A percentile compares a stretch with the other conserved stretches of the same genome.
These are phyloP conservation scores for Struthio camelus DNA, from an alignment of 2,113 vertebrate genomes.

Conservation along the genomic window DNA sequence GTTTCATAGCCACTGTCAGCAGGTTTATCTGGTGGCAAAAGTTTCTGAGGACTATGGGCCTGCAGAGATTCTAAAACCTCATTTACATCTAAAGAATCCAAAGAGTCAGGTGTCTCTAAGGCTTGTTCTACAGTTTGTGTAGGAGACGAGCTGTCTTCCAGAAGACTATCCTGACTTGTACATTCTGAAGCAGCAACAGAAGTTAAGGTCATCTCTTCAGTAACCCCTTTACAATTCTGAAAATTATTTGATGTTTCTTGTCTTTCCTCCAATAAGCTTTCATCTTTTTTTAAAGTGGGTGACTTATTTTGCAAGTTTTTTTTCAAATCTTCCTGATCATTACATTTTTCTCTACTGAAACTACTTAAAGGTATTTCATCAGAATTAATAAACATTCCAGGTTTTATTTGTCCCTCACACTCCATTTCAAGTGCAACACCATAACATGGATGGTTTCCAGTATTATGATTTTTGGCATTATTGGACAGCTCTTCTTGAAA, in stretches of 20 bases:
- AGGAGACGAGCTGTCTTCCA: slow-evolving; percentile 85
- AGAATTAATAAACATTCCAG: background rate
- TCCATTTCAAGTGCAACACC: background rate
- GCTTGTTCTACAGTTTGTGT: slow-evolving; percentile 76
- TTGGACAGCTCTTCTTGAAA: slow-evolving; percentile 64
- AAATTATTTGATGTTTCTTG: background rate
- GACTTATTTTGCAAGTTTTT: background rate
- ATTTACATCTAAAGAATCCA: slow-evolving; percentile 89
- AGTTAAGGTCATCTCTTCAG: slow-evolving; percentile 47
- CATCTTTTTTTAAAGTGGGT: background rate
- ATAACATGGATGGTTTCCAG: background rate
- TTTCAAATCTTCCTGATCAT: background rate
- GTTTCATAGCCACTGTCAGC: slow-evolving; percentile 98
- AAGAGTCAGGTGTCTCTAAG: slow-evolving; percentile 89
- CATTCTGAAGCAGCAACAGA: slow-evolving; percentile 84
- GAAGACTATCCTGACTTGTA: slow-evolving; percentile 89
- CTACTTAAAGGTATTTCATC: background rate
- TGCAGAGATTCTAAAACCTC: slow-evolving; percentile 76
- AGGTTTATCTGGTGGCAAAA: slow-evolving; percentile 89
- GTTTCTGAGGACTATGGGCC: slow-evolving; percentile 78
- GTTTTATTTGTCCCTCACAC: background rate
- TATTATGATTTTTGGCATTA: slow-evolving; percentile 76
- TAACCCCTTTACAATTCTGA: slow-evolving; percentile 20
- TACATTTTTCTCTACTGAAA: background rate
- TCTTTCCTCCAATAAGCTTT: background rate